These are phyloP conservation scores for Trigoniulus corallinus DNA, from an alignment of 1,140 invertebrate species.

Conservation along the genomic window DNA sequence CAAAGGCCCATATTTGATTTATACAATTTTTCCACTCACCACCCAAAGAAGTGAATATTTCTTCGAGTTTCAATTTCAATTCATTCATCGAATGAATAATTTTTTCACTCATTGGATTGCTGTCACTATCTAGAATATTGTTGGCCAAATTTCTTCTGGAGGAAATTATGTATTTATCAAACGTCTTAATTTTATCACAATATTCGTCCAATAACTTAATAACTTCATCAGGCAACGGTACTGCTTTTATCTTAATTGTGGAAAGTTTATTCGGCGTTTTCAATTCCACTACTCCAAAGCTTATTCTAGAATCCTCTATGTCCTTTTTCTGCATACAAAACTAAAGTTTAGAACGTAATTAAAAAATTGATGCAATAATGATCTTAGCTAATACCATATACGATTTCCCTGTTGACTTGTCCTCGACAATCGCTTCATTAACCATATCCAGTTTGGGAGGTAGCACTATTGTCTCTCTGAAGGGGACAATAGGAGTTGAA, in stretches of 20 bases:
- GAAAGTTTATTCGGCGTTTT: slow-evolving; percentile 53
- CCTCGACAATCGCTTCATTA: slow-evolving; percentile 57
- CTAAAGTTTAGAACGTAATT: background rate
- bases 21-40: slow-evolving; percentile 38
- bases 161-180: slow-evolving; percentile 6
- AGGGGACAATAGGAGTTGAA: slow-evolving; percentile 90
- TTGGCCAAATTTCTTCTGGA: background rate
- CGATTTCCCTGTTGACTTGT: background rate
- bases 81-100: slow-evolving; percentile 35
- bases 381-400: background rate
- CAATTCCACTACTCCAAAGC: slow-evolving; percentile 39
- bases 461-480: slow-evolving; percentile 78
- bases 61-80: slow-evolving; percentile 45
- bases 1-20: slow-evolving; percentile 74
- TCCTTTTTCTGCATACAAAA: slow-evolving; percentile 4
- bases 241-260: slow-evolving; percentile 54
- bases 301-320: background rate
- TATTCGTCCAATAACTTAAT: slow-evolving; percentile 49
- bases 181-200: slow-evolving; percentile 31
- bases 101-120: too few relatives aligned
- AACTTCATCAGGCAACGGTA: slow-evolving; percentile 56
- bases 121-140: slow-evolving; percentile 9
- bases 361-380: too few relatives aligned
- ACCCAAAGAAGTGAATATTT: slow-evolving; percentile 39
- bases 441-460: slow-evolving; percentile 73